phyloP scores from a whole-genome alignment of 2,888 invertebrate genomes.

The Coremacera marginata region DNA sequence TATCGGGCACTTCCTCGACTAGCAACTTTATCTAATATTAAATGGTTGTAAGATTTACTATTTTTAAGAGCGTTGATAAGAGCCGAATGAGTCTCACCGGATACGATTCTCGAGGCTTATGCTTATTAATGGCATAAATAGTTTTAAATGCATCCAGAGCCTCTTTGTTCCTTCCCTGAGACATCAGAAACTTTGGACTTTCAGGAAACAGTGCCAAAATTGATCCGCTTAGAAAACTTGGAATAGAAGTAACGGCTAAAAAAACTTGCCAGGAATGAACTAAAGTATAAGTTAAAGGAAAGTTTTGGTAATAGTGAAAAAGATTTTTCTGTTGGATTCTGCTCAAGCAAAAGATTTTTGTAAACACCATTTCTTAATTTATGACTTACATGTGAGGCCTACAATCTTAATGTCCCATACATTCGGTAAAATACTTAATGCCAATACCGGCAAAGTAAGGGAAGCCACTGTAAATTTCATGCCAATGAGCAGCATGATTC shows the following conservation, averaged over 20 bases:
- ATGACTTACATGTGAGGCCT: constrained; percentile 52
- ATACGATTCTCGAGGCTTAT: constrained; percentile 68
- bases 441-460: constrained; percentile 77
- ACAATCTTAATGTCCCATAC: constrained; percentile 72
- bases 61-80: not conserved
- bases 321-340: too few species aligned
- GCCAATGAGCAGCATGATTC: constrained; percentile 77
- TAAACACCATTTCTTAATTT: too few species aligned
- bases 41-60: not conserved
- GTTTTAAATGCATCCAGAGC: constrained; percentile 62
- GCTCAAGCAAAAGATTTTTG: too few species aligned
- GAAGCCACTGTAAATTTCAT: constrained; percentile 76
- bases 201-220: constrained; percentile 71
- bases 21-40: constrained; percentile 44
- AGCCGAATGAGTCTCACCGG: constrained; percentile 41
- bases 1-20: constrained; percentile 41
- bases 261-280: constrained; percentile 69
- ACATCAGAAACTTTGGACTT: constrained; percentile 59
- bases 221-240: constrained; percentile 74
- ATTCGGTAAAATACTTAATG: constrained; percentile 79
- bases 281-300: constrained; percentile 33
- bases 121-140: constrained; percentile 78
- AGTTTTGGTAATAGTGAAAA: too few species aligned
- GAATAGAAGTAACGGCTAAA: constrained; percentile 72
- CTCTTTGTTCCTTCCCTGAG: constrained; percentile 51